A percentile compares a stretch with the other conserved stretches of the same genome.
These are phyloP conservation scores for Hemichromis elongatus DNA, from an alignment of 2,113 vertebrate genomes.

Conservation along the genomic window DNA sequence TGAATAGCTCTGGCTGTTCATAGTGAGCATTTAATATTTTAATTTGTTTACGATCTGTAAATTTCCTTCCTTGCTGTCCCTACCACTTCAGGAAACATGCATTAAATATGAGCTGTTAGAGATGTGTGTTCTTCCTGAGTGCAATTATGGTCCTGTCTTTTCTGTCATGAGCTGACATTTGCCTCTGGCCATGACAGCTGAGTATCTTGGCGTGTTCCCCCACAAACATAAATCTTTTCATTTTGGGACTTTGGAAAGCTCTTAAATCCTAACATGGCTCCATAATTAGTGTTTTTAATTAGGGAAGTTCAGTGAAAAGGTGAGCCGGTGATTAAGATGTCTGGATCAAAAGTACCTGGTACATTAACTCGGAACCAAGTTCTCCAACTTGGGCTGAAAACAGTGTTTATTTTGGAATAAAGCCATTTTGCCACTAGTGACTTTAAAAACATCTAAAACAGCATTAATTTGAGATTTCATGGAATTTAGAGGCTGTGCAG, in stretches of 20 bases:
- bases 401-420: not conserved
- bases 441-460: not conserved
- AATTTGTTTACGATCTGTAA: not conserved
- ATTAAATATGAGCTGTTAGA: not conserved
- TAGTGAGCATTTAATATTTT: not conserved
- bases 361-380: fast-evolving
- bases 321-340: not conserved
- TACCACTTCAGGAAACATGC: not conserved
- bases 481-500: not conserved
- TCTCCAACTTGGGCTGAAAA: not conserved
- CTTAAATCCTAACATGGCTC: not conserved
- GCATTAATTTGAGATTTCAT: not conserved
- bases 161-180: not conserved
- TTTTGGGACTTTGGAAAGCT: not conserved
- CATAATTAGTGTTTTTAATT: not conserved
- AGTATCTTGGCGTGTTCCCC: not conserved
- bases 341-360: not conserved
- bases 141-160: not conserved
- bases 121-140: not conserved
- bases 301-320: not conserved
- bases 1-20: not conserved
- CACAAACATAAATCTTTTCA: not conserved
- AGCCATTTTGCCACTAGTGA: not conserved
- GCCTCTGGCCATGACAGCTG: not conserved
- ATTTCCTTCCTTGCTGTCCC: not conserved